Conservation (phyloP, 2,888 invertebrate genomes). For the Lasioglossum zephyrum region DNA sequence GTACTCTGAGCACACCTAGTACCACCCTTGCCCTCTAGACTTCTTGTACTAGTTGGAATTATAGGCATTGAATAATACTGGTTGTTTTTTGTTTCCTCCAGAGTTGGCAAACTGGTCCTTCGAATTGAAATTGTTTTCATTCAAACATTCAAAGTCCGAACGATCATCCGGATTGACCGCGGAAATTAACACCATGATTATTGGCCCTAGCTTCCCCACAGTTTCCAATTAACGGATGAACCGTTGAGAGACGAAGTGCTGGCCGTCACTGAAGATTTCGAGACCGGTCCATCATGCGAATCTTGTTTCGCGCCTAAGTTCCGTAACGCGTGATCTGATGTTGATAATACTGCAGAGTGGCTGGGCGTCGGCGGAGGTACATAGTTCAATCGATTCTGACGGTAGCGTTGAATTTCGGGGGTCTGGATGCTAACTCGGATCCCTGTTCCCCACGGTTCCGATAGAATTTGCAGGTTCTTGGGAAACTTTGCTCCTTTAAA, state of each 20-base stretch:
- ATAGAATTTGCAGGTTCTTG: conserved; percentile 42
- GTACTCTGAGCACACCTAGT: too few relatives aligned
- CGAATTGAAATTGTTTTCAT: too few relatives aligned
- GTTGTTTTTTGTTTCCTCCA: too few relatives aligned
- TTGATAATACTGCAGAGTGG: conserved; percentile 55
- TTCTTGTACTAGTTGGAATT: too few relatives aligned
- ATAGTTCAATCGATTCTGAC: conserved; percentile 45
- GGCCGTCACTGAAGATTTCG: neutral
- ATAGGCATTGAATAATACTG: too few relatives aligned
- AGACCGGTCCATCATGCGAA: conserved; percentile 58
- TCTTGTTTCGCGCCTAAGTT: conserved; percentile 59
- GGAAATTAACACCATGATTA: too few relatives aligned
- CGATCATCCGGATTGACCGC: too few relatives aligned
- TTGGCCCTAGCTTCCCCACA: too few relatives aligned
- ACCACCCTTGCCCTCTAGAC: too few relatives aligned
- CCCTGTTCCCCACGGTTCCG: conserved; percentile 16
- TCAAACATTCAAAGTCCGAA: too few relatives aligned
- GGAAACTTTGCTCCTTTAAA: conserved; percentile 42
- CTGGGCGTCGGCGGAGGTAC: conserved; percentile 23
- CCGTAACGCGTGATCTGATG: conserved; percentile 62
- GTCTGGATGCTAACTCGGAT: neutral
- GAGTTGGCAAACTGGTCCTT: too few relatives aligned
- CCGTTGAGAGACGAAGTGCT: neutral
- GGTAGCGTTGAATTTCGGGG: conserved; percentile 34
- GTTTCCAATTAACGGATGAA: neutral